Evolutionary conservation across 1,140 invertebrate genomes (phyloP).

Genomic region (Trichonephila inaurata): DNA sequence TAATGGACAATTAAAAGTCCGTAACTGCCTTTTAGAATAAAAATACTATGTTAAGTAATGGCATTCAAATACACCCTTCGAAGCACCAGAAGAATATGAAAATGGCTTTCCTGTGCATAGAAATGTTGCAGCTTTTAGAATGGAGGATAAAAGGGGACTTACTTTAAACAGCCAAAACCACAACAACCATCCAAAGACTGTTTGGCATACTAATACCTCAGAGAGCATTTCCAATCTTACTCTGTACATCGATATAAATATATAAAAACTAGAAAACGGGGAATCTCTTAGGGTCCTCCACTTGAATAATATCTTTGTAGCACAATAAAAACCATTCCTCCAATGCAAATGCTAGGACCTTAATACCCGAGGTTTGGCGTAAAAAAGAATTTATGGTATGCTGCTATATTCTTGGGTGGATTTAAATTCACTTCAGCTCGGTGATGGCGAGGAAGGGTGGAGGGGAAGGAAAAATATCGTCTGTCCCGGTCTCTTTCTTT

Average conservation of each 20-base stretch:
- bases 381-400: constrained; percentile 50
- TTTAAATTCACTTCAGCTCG: constrained; percentile 51
- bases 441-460: background rate
- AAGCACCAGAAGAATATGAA: background rate
- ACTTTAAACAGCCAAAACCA: background rate
- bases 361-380: constrained; percentile 37
- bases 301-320: constrained; percentile 44
- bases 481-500: constrained; percentile 1
- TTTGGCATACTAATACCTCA: background rate
- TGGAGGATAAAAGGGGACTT: background rate
- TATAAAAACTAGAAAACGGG: background rate
- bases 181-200: constrained; percentile 1
- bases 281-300: constrained; percentile 14
- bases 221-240: background rate
- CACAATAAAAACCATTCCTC: constrained; percentile 50
- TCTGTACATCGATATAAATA: constrained; percentile 7
- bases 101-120: background rate
- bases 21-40: no score
- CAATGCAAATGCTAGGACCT: constrained; percentile 36
- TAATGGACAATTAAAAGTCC: no score
- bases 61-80: background rate
- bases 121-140: background rate
- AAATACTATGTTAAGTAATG: background rate
- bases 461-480: background rate
- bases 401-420: constrained; percentile 45